phyloP scores from a whole-genome alignment of 2,113 vertebrate species.

The Macquaria ambigua region DNA sequence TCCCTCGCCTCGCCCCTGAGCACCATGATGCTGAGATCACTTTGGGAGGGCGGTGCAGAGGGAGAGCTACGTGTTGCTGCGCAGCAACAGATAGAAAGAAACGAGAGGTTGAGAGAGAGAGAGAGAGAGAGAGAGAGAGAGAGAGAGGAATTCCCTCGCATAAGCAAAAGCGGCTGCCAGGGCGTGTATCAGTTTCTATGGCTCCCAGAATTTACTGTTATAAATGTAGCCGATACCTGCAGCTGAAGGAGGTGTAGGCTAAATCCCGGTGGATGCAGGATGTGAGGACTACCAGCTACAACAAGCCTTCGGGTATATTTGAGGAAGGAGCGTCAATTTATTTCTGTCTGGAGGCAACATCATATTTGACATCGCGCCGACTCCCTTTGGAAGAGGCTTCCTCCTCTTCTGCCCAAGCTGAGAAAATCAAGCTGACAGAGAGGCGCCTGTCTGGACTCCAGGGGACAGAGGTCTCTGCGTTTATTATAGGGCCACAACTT shows the following conservation, averaged over 20 bases:
- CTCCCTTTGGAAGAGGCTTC: constrained; percentile 43
- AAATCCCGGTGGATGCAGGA: constrained; percentile 3
- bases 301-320: constrained; percentile 17
- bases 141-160: constrained; percentile 76
- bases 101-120: neutral
- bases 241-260: neutral
- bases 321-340: constrained; percentile 6
- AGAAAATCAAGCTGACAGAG: constrained; percentile 26
- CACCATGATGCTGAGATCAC: constrained; percentile 62
- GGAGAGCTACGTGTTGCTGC: constrained; percentile 81
- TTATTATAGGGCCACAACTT: constrained; percentile 45
- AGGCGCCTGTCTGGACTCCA: constrained; percentile 31
- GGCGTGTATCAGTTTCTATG: constrained; percentile 58
- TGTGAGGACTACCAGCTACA: constrained; percentile 37
- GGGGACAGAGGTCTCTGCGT: constrained; percentile 30
- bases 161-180: constrained; percentile 60
- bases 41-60: constrained; percentile 64
- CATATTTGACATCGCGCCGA: constrained; percentile 42
- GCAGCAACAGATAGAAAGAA: constrained; percentile 77
- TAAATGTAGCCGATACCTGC: constrained; percentile 29
- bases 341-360: constrained; percentile 41
- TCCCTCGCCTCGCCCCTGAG: constrained; percentile 61
- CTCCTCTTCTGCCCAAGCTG: constrained; percentile 20
- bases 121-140: constrained; percentile 37
- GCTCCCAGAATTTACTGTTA: constrained; percentile 12